Evolutionary conservation across 2,113 vertebrate species (phyloP).

Genomic region (Mormoops blainvillei): DNA sequence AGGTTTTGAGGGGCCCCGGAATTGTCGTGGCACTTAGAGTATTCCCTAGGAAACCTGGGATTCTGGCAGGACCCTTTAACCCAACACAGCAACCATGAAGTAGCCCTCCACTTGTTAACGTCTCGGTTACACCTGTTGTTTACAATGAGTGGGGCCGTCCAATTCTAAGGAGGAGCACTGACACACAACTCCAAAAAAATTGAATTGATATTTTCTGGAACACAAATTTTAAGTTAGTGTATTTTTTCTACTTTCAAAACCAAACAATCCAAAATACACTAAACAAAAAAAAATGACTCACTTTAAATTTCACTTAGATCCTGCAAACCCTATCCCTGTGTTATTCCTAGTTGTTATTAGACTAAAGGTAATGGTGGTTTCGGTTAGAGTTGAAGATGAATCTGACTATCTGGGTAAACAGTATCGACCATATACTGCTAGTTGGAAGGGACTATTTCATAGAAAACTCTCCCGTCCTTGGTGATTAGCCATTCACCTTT

Average conservation of each 20-base stretch:
- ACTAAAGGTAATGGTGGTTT: not conserved
- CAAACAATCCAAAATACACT: not conserved
- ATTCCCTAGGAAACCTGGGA: not conserved
- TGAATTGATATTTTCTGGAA: not conserved
- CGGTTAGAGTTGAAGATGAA: not conserved
- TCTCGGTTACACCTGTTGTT: not conserved
- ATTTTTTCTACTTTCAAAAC: not conserved
- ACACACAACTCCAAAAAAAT: not conserved
- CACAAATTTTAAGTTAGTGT: not conserved
- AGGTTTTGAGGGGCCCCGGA: not conserved
- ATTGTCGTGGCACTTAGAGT: not conserved
- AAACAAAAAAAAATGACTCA: not conserved
- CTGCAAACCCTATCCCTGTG: not conserved
- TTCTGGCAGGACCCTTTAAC: not conserved
- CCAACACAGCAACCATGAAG: not conserved
- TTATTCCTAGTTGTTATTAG: not conserved
- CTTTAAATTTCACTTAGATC: not conserved
- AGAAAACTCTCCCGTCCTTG: not conserved
- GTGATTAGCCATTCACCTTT: not conserved
- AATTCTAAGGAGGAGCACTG: not conserved
- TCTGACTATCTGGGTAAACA: not conserved
- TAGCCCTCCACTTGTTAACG: not conserved
- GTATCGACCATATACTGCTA: not conserved
- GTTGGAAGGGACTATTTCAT: not conserved
- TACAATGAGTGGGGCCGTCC: not conserved